Evolutionary conservation across 2,888 invertebrate genomes (phyloP).

Genomic region (Chironomus riparius): DNA sequence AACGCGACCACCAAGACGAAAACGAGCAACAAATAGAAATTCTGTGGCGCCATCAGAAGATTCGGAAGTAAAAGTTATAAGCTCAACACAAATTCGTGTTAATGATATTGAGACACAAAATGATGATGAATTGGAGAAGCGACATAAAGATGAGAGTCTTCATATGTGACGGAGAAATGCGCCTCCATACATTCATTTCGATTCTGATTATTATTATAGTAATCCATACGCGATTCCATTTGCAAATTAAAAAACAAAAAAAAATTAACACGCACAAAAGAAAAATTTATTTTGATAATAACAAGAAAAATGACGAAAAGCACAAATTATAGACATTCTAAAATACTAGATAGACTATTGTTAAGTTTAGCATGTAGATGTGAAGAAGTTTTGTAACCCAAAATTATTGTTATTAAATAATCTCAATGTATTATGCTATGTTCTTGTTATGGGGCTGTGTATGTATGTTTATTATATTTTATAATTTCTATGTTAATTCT

Average conservation of each 20-base stretch:
- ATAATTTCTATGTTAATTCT: too few species aligned
- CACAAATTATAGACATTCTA: not conserved
- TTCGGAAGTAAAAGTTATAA: not conserved
- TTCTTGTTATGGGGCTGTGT: too few species aligned
- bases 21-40: not conserved
- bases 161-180: constrained; percentile 1
- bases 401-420: too few species aligned
- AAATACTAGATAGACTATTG: too few species aligned
- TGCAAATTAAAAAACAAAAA: not conserved
- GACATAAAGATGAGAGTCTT: not conserved
- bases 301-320: not conserved
- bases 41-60: constrained; percentile 11
- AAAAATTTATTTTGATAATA: not conserved
- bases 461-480: too few species aligned
- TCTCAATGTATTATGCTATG: too few species aligned
- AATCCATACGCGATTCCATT: constrained; percentile 13
- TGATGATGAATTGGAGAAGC: not conserved
- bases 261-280: not conserved
- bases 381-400: too few species aligned
- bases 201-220: not conserved
- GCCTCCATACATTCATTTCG: not conserved
- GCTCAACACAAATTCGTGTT: not conserved
- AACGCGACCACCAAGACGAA: constrained; percentile 4
- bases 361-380: too few species aligned
- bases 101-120: not conserved